Conservation (phyloP, 2,797 vertebrate genomes). For the Poeciliopsis presidionis region DNA sequence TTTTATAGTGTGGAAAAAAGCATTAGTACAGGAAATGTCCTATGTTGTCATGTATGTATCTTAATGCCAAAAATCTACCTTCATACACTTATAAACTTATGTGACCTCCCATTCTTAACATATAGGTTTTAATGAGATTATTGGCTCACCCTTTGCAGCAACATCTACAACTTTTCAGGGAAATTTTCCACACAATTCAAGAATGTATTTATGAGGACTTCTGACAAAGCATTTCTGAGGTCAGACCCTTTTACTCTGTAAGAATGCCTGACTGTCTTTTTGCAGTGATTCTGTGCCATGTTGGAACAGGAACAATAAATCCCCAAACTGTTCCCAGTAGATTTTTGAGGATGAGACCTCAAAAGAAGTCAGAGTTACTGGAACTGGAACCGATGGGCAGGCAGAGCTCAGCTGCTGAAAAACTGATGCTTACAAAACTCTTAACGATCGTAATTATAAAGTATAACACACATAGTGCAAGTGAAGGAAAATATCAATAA, state of each 20-base stretch:
- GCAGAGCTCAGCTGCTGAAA: neutral
- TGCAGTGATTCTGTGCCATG: neutral
- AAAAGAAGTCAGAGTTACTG: neutral
- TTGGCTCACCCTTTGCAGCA: neutral
- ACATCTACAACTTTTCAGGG: neutral
- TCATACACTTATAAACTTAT: neutral
- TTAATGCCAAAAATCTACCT: neutral
- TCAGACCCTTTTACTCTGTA: neutral
- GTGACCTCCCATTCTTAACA: neutral
- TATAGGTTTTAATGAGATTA: neutral
- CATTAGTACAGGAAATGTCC: neutral
- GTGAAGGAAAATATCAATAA: neutral
- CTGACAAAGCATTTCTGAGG: neutral
- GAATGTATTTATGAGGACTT: neutral
- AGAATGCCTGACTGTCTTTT: neutral
- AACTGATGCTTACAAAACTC: neutral
- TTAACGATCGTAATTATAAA: neutral
- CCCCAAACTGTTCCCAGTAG: neutral
- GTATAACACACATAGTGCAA: neutral
- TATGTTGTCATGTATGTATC: neutral
- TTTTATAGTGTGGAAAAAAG: neutral
- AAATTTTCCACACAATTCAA: neutral
- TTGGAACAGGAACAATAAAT: neutral
- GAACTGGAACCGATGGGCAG: neutral
- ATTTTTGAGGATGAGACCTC: neutral